These are phyloP conservation scores for Drosophila austrosaltans DNA, from an alignment of 2,888 invertebrate species.

Conservation along the genomic window DNA sequence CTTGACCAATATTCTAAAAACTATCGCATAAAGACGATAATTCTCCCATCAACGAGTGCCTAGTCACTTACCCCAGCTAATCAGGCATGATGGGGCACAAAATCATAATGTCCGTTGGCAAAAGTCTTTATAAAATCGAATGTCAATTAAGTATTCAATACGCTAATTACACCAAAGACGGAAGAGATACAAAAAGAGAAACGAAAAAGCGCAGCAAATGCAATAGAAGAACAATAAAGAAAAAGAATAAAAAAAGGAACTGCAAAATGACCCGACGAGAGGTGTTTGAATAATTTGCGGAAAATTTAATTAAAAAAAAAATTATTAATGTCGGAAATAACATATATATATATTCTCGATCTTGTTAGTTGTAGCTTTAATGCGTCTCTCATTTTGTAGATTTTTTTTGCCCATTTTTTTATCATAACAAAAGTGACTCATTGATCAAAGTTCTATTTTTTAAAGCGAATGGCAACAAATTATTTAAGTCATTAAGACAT, in stretches of 20 bases:
- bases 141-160: constrained; percentile 29
- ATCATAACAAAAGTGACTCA: no score
- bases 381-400: no score
- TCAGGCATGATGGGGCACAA: constrained; percentile 43
- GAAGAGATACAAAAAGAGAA: constrained; percentile 1
- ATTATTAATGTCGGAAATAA: no score
- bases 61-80: neutral
- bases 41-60: neutral
- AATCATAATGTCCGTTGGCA: constrained; percentile 16
- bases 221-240: constrained; percentile 1
- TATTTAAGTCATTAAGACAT: no score
- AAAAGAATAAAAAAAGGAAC: constrained; percentile 1
- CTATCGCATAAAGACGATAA: constrained; percentile 23
- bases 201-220: neutral
- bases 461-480: no score
- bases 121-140: constrained; percentile 29
- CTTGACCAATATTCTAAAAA: constrained; percentile 65
- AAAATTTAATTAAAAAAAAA: no score
- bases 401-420: no score
- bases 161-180: constrained; percentile 5
- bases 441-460: no score
- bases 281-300: neutral
- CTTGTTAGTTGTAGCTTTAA: no score
- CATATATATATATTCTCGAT: no score
- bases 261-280: neutral